These are phyloP conservation scores for Linnaemya vulpina DNA, from an alignment of 2,888 invertebrate species.

Conservation along the genomic window DNA sequence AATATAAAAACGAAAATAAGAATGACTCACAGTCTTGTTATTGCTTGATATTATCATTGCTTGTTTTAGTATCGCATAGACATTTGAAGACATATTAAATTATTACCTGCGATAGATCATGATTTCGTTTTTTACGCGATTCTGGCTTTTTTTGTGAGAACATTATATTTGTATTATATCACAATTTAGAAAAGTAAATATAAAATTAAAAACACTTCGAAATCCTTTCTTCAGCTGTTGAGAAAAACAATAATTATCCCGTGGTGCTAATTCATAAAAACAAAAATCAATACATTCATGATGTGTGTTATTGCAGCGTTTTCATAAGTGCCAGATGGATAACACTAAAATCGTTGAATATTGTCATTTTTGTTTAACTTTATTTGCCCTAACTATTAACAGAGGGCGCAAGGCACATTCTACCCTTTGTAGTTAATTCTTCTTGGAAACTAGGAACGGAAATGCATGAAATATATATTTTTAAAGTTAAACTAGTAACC, in stretches of 20 bases:
- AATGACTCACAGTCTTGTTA: slow-evolving; percentile 75
- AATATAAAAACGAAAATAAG: slow-evolving; percentile 44
- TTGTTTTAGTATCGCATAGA: not conserved
- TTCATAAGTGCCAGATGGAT: not conserved
- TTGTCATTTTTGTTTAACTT: too few species aligned
- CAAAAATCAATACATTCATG: too few species aligned
- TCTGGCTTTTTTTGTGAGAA: slow-evolving; percentile 80
- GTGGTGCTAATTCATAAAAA: not conserved
- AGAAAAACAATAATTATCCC: not conserved
- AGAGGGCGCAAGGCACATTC: too few species aligned
- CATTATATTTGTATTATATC: slow-evolving; percentile 74
- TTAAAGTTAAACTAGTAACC: too few species aligned
- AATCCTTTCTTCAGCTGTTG: slow-evolving; percentile 29
- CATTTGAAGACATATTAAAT: not conserved
- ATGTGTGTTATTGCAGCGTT: not conserved
- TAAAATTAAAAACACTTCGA: not conserved
- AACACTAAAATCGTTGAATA: too few species aligned
- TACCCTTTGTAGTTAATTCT: too few species aligned
- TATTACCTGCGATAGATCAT: slow-evolving; percentile 81
- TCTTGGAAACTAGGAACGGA: too few species aligned
- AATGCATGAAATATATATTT: too few species aligned
- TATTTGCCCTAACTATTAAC: too few species aligned
- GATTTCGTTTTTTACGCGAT: slow-evolving; percentile 78
- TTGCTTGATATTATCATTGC: not conserved
- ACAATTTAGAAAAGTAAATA: not conserved